A percentile compares a stretch with the other conserved stretches of the same genome.
These are phyloP conservation scores for Scarus forsteni DNA, from an alignment of 2,797 vertebrate genomes.

Conservation along the genomic window DNA sequence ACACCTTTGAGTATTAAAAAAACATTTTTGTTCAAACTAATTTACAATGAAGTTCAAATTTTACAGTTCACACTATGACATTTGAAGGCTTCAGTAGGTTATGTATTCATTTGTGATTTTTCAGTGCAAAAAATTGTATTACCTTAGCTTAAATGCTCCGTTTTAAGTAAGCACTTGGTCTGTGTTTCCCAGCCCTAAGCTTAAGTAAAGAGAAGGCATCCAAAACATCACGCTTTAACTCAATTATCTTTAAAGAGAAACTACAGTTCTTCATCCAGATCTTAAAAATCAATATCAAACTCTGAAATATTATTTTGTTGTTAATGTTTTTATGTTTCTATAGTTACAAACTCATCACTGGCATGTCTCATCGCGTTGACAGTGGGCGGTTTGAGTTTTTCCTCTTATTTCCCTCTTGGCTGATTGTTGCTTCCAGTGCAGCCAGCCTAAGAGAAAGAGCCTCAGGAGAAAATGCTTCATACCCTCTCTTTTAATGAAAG, in stretches of 20 bases:
- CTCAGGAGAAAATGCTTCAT: slow-evolving; percentile 19
- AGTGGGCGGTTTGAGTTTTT: slow-evolving; percentile 24
- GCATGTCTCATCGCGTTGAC: slow-evolving; percentile 38
- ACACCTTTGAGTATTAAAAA: too few species aligned
- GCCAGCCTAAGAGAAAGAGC: slow-evolving; percentile 27
- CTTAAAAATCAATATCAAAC: slow-evolving; percentile 13
- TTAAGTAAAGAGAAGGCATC: slow-evolving; percentile 11
- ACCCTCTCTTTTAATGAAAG: slow-evolving; percentile 2
- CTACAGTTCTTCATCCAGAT: slow-evolving; percentile 9
- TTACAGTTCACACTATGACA: too few species aligned
- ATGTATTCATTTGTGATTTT: too few species aligned
- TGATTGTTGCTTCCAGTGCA: slow-evolving; percentile 15
- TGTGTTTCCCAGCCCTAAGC: not conserved
- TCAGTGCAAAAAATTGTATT: too few species aligned
- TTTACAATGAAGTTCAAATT: too few species aligned
- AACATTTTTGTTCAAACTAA: too few species aligned
- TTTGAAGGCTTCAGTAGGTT: too few species aligned
- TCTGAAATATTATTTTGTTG: slow-evolving; percentile 29
- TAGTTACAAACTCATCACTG: slow-evolving; percentile 47
- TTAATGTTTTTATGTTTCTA: slow-evolving; percentile 62
- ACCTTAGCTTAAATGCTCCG: too few species aligned
- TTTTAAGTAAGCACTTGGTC: too few species aligned
- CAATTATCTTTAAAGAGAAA: slow-evolving; percentile 28
- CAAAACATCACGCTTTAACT: slow-evolving; percentile 27
- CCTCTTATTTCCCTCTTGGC: slow-evolving; percentile 20